These are phyloP conservation scores for Melopsittacus undulatus DNA, from an alignment of 2,797 vertebrate species.

Conservation along the genomic window DNA sequence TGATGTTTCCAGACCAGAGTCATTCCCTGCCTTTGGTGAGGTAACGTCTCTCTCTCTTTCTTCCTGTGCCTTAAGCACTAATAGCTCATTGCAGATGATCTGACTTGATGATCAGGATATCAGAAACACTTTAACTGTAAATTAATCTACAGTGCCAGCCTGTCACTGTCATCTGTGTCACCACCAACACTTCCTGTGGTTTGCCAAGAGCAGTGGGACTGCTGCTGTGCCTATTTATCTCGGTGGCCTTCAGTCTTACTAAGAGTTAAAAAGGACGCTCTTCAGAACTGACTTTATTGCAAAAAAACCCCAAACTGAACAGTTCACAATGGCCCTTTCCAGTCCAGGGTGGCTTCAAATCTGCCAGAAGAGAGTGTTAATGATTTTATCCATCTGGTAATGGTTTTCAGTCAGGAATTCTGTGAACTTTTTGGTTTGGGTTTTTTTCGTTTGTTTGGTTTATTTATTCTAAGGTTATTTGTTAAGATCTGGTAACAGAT, in stretches of 20 bases:
- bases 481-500: not conserved
- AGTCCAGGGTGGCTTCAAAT: not conserved
- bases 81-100: not conserved
- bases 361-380: not conserved
- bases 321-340: not conserved
- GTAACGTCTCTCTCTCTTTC: not conserved
- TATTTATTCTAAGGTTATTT: not conserved
- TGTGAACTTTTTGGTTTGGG: not conserved
- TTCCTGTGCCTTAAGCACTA: not conserved
- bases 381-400: not conserved
- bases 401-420: not conserved
- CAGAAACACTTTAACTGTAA: constrained; percentile 6
- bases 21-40: not conserved
- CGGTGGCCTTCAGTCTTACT: not conserved
- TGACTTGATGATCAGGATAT: not conserved
- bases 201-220: not conserved
- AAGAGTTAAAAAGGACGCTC: not conserved
- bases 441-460: not conserved
- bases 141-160: constrained; percentile 49
- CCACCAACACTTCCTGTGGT: not conserved
- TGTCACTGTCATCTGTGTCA: constrained; percentile 46
- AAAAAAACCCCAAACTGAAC: not conserved
- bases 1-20: not conserved
- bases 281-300: not conserved
- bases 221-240: not conserved